Evolutionary conservation across 1,140 invertebrate genomes (phyloP).

Genomic region (Mya arenaria): DNA sequence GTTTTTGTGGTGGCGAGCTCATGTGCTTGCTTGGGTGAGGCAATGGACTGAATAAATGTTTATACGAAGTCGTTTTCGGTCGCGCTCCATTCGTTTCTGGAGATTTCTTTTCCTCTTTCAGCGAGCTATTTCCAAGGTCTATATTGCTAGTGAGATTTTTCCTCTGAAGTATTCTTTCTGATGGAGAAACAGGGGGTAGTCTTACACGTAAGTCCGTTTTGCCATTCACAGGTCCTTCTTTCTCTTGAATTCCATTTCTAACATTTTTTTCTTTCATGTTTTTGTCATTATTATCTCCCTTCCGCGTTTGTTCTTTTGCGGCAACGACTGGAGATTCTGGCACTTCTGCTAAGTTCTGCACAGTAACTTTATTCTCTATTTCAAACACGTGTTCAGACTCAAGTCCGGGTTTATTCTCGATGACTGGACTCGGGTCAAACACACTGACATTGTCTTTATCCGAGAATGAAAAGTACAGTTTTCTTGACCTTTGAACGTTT

Average conservation of each 20-base stretch:
- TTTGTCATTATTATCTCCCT: neutral
- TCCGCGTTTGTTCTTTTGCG: neutral
- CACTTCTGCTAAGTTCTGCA: neutral
- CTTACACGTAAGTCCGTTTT: neutral
- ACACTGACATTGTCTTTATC: slow-evolving; percentile 28
- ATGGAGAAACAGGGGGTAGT: slow-evolving; percentile 9
- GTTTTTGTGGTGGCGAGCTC: neutral
- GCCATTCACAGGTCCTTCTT: neutral
- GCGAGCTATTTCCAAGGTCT: neutral
- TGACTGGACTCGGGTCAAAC: slow-evolving; percentile 20
- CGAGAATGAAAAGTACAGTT: slow-evolving; percentile 9
- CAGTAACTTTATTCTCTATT: neutral
- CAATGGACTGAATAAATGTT: neutral
- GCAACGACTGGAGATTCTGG: neutral
- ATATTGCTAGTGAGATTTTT: neutral
- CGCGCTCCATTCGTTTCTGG: slow-evolving; percentile 17
- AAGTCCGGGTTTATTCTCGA: neutral
- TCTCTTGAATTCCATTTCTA: neutral
- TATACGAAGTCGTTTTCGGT: slow-evolving; percentile 25
- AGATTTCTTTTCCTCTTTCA: slow-evolving; percentile 21
- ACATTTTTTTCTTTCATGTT: neutral
- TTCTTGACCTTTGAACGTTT: slow-evolving; percentile 14
- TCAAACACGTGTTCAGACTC: slow-evolving; percentile 8
- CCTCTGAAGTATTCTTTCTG: slow-evolving; percentile 29
- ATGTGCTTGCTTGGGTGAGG: neutral